Evolutionary conservation across 2,888 invertebrate genomes (phyloP).

Genomic region (Dusona sp.): DNA sequence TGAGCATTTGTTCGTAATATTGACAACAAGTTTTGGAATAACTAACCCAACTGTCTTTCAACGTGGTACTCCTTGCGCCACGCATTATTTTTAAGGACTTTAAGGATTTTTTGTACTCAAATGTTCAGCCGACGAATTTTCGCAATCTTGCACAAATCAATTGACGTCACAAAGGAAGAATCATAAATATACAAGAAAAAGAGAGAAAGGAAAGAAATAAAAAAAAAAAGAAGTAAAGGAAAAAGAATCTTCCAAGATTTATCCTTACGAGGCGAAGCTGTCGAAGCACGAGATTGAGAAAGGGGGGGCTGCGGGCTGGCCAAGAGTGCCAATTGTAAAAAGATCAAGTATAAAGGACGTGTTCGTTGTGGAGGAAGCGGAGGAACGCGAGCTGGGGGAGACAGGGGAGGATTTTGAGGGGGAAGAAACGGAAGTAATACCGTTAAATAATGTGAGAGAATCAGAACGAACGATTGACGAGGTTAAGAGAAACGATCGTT

Average conservation of each 20-base stretch:
- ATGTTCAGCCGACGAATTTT: conserved; percentile 27
- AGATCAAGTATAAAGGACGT: conserved; percentile 54
- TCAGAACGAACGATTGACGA: conserved; percentile 25
- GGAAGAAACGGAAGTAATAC: conserved; percentile 74
- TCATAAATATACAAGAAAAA: conserved; percentile 27
- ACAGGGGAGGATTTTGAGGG: conserved; percentile 66
- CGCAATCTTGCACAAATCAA: conserved; percentile 46
- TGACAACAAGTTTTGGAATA: conserved; percentile 5
- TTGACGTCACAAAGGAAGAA: conserved; percentile 20
- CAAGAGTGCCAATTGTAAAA: conserved; percentile 24
- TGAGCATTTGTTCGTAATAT: conserved; percentile 1
- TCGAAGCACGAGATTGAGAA: conserved; percentile 72
- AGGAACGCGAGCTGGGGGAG: conserved; percentile 63
- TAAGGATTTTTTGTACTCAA: conserved; percentile 60
- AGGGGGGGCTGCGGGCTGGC: conserved; percentile 38
- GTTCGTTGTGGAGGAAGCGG: conserved; percentile 65
- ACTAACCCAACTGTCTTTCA: conserved; percentile 65
- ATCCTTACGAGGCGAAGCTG: conserved; percentile 79
- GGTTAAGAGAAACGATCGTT: conserved; percentile 28
- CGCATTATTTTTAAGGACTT: conserved; percentile 47
- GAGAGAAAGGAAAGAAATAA: neutral
- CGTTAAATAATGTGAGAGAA: conserved; percentile 74
- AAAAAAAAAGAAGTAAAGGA: neutral
- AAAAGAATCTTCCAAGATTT: conserved; percentile 78
- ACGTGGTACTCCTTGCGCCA: conserved; percentile 33